Conservation (phyloP, 2,113 vertebrate genomes). For the Vidua chalybeata region DNA sequence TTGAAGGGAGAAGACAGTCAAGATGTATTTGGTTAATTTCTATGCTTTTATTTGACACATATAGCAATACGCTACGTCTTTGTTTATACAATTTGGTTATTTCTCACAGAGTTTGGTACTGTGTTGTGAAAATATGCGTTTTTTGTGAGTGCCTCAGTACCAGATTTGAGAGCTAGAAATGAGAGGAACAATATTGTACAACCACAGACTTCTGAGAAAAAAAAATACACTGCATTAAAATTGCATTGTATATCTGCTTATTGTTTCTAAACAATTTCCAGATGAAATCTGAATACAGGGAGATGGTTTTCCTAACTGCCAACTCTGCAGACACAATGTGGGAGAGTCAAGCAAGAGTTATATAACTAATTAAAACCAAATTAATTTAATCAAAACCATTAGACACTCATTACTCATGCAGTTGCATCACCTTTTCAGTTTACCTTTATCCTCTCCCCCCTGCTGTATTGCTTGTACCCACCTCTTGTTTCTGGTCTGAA, state of each 20-base stretch:
- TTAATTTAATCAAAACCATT: constrained; percentile 48
- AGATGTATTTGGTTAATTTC: not conserved
- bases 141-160: not conserved
- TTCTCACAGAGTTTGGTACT: not conserved
- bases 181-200: not conserved
- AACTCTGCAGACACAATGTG: not conserved
- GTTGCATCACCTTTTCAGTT: not conserved
- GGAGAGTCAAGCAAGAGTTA: not conserved
- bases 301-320: not conserved
- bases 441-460: not conserved
- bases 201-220: not conserved
- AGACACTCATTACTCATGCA: not conserved
- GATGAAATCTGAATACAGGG: constrained; percentile 13
- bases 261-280: constrained; percentile 41
- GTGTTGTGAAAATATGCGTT: not conserved
- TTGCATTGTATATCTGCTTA: not conserved
- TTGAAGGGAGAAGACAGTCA: not conserved
- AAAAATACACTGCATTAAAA: not conserved
- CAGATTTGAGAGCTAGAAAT: not conserved
- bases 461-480: not conserved
- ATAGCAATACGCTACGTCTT: not conserved
- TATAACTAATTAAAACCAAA: constrained; percentile 41
- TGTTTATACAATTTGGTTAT: not conserved
- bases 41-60: not conserved
- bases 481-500: not conserved